phyloP scores from a whole-genome alignment of 1,140 invertebrate genomes.

The Plodia interpunctella region DNA sequence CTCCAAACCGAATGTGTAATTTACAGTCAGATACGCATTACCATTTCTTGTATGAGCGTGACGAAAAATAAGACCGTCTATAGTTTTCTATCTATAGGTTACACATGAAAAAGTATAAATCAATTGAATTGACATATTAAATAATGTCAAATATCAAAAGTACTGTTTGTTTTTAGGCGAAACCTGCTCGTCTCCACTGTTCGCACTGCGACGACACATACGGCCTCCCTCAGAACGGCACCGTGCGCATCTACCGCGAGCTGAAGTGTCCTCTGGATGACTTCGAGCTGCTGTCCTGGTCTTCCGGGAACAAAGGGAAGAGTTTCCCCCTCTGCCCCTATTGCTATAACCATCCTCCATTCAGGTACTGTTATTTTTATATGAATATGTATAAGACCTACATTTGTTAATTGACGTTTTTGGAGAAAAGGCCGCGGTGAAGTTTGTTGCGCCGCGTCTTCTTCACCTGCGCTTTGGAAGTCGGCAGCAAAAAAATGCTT shows the following conservation, averaged over 20 bases:
- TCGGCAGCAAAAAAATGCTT: too few species aligned
- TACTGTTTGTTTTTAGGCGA: conserved; percentile 79
- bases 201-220: conserved; percentile 98
- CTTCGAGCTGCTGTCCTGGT: conserved; percentile 96
- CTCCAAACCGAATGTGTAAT: too few species aligned
- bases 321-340: conserved; percentile 98
- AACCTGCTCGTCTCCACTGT: conserved; percentile 96
- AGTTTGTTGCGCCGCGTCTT: too few species aligned
- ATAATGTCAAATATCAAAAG: not conserved
- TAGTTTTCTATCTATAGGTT: too few species aligned
- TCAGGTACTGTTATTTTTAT: conserved; percentile 79
- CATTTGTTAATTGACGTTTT: too few species aligned
- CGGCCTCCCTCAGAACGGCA: conserved; percentile 94
- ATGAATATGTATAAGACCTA: too few species aligned
- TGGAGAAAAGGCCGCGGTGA: too few species aligned
- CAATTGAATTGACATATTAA: not conserved
- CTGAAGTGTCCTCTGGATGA: conserved; percentile 98
- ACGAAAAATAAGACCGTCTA: too few species aligned
- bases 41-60: too few species aligned
- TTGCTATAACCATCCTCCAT: conserved; percentile 99
- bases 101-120: too few species aligned
- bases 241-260: conserved; percentile 96
- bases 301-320: conserved; percentile 93
- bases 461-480: too few species aligned
- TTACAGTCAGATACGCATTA: too few species aligned